Evolutionary conservation across 1,140 invertebrate species (phyloP), one percentile per base, ranked within the genome.

Genomic region (Brachionus rotundiformis): DNA sequence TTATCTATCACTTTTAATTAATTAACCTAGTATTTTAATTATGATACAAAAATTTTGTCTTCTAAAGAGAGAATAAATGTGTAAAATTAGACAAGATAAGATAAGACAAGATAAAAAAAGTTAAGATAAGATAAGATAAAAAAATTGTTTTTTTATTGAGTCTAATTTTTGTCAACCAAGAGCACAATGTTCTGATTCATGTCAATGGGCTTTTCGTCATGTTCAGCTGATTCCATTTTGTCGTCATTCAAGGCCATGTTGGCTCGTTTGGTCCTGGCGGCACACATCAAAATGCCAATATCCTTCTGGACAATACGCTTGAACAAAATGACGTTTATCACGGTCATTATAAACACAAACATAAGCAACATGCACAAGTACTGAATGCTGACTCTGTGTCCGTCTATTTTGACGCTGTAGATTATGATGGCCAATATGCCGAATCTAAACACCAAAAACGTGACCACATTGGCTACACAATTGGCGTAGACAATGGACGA

Each of bases 291-390:
- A 13, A 41, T 7, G 1, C 23, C 0, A 3, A 73, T 0, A 33
- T 79, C 76, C 29, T 63, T 54, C 23, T 39, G 25, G 4, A 59
- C 11, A 31, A 79, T 61, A 0, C 76, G 6, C 76, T 79, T 79
- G 76, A 79, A 79, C 19, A 79, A 63, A n/a, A 79, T 59, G 7
- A 79, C 31, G 25, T 79, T 79, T n/a, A 79, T 79, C 7, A 79
- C 54, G 6, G 47, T 25, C 76, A 79, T 79, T 1, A 79, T 27
- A 0, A 54, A 7, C 8, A 41, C 23, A 39, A 36, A 54, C 11
- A 33, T 31, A 4, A 79, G 2, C 29, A 79, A 39, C 25, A 79
- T 59, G 23, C 31, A 36, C 36, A 79, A 63, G 54, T 79, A 79
- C 6, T 33, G 31, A 6, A 13, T n/a, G 8, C 44, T 79, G 3